A percentile compares a stretch with the other conserved stretches of the same genome.
Evolutionary conservation across 2,888 invertebrate species (phyloP).

Genomic region (Thumatha senex): DNA sequence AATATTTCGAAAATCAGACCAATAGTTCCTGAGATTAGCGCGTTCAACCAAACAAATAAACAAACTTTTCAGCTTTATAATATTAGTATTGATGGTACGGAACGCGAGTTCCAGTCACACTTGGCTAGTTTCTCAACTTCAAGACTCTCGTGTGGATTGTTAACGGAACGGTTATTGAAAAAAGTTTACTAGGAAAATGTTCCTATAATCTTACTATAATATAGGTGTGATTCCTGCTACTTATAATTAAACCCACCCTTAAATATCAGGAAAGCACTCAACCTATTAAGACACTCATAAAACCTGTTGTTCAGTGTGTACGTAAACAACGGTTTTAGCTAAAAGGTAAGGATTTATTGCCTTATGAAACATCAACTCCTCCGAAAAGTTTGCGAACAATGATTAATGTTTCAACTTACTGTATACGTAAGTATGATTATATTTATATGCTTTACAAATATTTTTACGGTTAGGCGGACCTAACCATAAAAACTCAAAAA

Average conservation of each 20-base stretch:
- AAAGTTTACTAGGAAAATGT: background rate
- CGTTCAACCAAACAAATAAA: too few relatives aligned
- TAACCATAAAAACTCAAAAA: too few relatives aligned
- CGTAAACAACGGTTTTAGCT: conserved; percentile 42
- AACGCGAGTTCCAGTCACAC: too few relatives aligned
- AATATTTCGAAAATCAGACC: too few relatives aligned
- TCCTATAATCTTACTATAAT: background rate
- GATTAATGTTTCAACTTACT: conserved; percentile 28
- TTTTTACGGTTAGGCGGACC: too few relatives aligned
- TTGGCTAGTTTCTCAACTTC: too few relatives aligned
- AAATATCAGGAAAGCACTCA: conserved; percentile 7
- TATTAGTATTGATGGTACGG: too few relatives aligned
- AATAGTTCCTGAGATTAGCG: too few relatives aligned
- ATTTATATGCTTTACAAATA: too few relatives aligned
- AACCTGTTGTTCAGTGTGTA: conserved; percentile 48
- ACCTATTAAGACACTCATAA: conserved; percentile 35
- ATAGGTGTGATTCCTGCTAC: too few relatives aligned
- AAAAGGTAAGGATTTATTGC: conserved; percentile 43
- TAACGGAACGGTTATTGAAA: background rate
- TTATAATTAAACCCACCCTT: conserved; percentile 3
- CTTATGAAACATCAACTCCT: conserved; percentile 44
- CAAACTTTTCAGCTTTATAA: too few relatives aligned
- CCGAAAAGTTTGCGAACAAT: conserved; percentile 25
- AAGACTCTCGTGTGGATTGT: background rate
- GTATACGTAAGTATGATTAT: background rate